Conservation (phyloP, 2,113 vertebrate genomes). For the Epinephelus fuscoguttatus region DNA sequence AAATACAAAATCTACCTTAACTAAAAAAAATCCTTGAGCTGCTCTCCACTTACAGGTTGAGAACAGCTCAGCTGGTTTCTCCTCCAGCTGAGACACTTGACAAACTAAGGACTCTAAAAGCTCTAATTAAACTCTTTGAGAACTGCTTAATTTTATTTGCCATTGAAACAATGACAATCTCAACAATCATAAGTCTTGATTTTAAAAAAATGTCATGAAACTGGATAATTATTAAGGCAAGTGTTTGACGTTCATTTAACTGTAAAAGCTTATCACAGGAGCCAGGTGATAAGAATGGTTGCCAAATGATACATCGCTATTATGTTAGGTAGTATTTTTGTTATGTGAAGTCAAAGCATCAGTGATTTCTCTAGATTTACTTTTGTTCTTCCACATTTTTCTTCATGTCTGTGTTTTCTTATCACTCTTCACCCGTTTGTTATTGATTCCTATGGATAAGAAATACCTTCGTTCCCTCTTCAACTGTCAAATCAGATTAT, state of each 20-base stretch:
- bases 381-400: slow-evolving; percentile 19
- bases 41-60: neutral
- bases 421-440: slow-evolving; percentile 1
- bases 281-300: neutral
- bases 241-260: slow-evolving; percentile 11
- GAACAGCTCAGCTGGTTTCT: neutral
- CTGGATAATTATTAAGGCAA: neutral
- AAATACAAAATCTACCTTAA: neutral
- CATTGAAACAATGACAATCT: neutral
- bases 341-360: neutral
- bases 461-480: slow-evolving; percentile 28
- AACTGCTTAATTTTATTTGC: neutral
- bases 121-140: slow-evolving; percentile 20
- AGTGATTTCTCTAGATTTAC: neutral
- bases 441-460: slow-evolving; percentile 33
- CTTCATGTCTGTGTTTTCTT: slow-evolving; percentile 18
- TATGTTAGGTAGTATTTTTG: neutral
- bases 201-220: neutral
- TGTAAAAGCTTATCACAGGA: neutral
- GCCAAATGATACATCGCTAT: neutral
- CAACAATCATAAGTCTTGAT: neutral
- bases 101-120: slow-evolving; percentile 29
- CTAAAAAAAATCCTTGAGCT: neutral
- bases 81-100: slow-evolving; percentile 22
- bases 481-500: slow-evolving; percentile 43